phyloP scores from a whole-genome alignment of 2,888 invertebrate genomes.

The Eristalinus aeneus region DNA sequence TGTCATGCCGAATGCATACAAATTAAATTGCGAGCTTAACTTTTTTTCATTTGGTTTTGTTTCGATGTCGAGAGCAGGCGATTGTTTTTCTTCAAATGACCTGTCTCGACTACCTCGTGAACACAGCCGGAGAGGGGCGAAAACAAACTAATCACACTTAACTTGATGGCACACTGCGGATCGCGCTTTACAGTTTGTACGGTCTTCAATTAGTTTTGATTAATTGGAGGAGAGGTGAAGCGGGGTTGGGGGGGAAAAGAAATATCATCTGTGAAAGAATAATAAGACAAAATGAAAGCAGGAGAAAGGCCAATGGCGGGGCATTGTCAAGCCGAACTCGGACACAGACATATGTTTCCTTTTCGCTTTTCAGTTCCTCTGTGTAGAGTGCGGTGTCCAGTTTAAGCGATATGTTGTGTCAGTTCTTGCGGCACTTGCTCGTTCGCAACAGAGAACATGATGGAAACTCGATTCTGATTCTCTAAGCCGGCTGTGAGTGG shows the following conservation, averaged over 20 bases:
- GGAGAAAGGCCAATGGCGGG: not conserved
- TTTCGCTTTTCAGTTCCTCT: not conserved
- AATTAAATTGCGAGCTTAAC: slow-evolving; percentile 46
- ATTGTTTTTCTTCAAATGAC: not conserved
- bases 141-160: slow-evolving; percentile 15
- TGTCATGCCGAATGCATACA: slow-evolving; percentile 38
- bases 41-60: slow-evolving; percentile 11
- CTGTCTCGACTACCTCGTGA: not conserved
- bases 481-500: not conserved
- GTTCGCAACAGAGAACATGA: not conserved
- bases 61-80: not conserved
- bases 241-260: not conserved
- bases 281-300: not conserved
- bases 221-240: not conserved
- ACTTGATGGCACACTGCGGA: not conserved
- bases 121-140: not conserved
- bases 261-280: not conserved
- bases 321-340: not conserved
- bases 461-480: not conserved
- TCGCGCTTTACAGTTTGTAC: not conserved
- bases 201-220: slow-evolving; percentile 42
- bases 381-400: not conserved
- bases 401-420: not conserved
- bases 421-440: not conserved
- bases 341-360: not conserved